These are phyloP conservation scores for Lacerta agilis DNA, from an alignment of 2,797 vertebrate genomes.

Conservation along the genomic window DNA sequence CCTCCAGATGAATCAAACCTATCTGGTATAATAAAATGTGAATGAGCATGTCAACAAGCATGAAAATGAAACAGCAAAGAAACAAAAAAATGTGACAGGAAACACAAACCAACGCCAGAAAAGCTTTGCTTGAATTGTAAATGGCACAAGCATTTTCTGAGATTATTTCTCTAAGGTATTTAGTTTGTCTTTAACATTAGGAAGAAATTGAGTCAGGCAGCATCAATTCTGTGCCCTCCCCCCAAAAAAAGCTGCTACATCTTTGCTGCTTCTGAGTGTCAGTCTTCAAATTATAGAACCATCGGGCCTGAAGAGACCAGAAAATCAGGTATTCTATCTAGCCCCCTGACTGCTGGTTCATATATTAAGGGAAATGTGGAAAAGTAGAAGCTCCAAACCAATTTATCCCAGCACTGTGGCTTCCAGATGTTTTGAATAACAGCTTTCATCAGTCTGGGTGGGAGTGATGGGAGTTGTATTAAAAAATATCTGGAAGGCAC, in stretches of 20 bases:
- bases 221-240: neutral
- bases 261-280: neutral
- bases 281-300: neutral
- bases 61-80: constrained; percentile 64
- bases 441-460: too few species aligned
- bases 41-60: constrained; percentile 71
- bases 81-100: constrained; percentile 54
- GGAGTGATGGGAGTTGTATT: too few species aligned
- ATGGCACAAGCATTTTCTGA: constrained; percentile 55
- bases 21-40: constrained; percentile 60
- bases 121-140: constrained; percentile 49
- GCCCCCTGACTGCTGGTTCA: neutral
- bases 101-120: constrained; percentile 57
- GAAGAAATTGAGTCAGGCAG: constrained; percentile 54
- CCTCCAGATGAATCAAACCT: constrained; percentile 66
- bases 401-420: too few species aligned
- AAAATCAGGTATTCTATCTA: neutral
- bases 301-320: neutral
- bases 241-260: neutral
- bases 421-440: too few species aligned
- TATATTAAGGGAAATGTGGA: neutral
- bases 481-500: too few species aligned
- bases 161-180: constrained; percentile 62
- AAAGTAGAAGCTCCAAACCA: neutral
- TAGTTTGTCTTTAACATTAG: constrained; percentile 47